These are phyloP conservation scores for Aplysina aerophoba DNA, from an alignment of 37 sponge, comb jelly and placozoan genomes.

Conservation along the genomic window DNA sequence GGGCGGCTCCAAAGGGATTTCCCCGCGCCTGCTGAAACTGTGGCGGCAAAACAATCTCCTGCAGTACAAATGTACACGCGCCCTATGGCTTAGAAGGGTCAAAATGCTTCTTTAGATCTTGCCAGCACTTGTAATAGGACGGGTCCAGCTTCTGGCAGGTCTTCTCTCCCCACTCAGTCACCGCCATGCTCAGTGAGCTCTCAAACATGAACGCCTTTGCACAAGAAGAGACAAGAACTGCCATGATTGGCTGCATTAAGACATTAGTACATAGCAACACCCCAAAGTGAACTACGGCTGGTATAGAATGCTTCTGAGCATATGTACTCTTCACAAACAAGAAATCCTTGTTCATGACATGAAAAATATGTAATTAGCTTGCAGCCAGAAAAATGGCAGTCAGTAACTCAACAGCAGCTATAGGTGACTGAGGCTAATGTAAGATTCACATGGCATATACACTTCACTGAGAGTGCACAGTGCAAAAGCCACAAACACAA, in stretches of 20 bases:
- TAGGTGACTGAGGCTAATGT: neutral
- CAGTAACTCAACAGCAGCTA: neutral
- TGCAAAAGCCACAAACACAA: too few species aligned
- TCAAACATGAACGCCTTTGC: constrained; percentile 99
- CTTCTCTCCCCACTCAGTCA: constrained; percentile 93
- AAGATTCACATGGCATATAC: too few species aligned
- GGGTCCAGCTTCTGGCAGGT: constrained; percentile 68
- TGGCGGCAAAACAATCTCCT: too few species aligned
- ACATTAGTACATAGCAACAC: too few species aligned
- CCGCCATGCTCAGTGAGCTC: constrained; percentile 83
- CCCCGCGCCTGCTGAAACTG: too few species aligned
- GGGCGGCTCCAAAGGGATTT: too few species aligned
- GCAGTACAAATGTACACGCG: too few species aligned
- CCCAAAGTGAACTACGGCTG: too few species aligned
- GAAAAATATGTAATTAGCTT: neutral
- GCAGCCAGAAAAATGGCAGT: too few species aligned
- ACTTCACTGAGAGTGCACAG: too few species aligned
- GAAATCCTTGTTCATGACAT: neutral
- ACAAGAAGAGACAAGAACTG: neutral
- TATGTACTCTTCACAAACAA: neutral
- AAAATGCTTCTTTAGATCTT: constrained; percentile 81
- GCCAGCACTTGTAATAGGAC: constrained; percentile 92
- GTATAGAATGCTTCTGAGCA: too few species aligned
- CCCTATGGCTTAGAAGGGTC: constrained; percentile 63
- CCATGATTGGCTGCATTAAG: neutral